Evolutionary conservation across 1,140 invertebrate species (phyloP).

Genomic region (Ctenoplectra terminalis): DNA sequence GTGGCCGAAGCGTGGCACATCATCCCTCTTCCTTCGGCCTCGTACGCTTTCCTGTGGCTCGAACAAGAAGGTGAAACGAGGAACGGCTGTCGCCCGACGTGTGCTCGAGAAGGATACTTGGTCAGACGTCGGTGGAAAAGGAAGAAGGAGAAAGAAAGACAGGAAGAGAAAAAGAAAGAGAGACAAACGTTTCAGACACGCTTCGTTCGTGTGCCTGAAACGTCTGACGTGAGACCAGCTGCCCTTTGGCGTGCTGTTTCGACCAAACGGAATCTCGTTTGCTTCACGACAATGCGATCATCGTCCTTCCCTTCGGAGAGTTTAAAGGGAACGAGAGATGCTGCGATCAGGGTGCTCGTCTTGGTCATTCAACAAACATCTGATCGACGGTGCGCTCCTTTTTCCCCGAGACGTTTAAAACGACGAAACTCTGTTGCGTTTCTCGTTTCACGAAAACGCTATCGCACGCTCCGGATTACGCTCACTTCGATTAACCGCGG

Average conservation of each 20-base stretch:
- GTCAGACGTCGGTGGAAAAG: slow-evolving; percentile 2
- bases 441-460: background rate
- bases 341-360: background rate
- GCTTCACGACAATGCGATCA: slow-evolving; percentile 60
- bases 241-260: slow-evolving; percentile 58
- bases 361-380: slow-evolving; percentile 42
- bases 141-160: slow-evolving; percentile 9
- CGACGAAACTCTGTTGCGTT: too few relatives aligned
- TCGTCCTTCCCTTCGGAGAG: slow-evolving; percentile 42
- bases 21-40: slow-evolving; percentile 45
- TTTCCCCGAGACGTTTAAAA: too few relatives aligned
- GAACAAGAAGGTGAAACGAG: slow-evolving; percentile 9
- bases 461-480: background rate
- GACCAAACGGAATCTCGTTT: slow-evolving; percentile 66
- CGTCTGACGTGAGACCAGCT: slow-evolving; percentile 65
- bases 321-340: slow-evolving; percentile 64
- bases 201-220: slow-evolving; percentile 68
- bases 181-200: slow-evolving; percentile 46
- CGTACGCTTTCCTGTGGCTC: background rate
- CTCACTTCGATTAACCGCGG: slow-evolving; percentile 26
- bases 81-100: background rate
- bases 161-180: background rate
- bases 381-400: background rate
- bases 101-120: background rate
- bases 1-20: slow-evolving; percentile 66